Conservation (phyloP, 2,888 invertebrate species). For the Agonopterix arenella region DNA sequence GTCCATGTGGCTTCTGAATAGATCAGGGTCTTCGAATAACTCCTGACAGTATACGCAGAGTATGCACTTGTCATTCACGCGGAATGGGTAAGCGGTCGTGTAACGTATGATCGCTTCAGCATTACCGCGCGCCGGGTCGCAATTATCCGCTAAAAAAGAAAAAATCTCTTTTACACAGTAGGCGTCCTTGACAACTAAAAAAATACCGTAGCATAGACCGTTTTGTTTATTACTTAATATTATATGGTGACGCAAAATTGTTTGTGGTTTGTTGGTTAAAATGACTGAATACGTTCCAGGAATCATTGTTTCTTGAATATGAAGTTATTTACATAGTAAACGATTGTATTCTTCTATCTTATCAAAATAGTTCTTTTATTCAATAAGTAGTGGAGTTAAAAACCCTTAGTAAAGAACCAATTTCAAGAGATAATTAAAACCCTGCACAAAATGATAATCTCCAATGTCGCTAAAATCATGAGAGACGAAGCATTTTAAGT, state of each 20-base stretch:
- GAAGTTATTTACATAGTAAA: too few species aligned
- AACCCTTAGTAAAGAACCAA: too few species aligned
- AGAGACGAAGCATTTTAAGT: too few species aligned
- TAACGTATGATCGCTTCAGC: conserved; percentile 52
- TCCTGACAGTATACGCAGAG: conserved; percentile 67
- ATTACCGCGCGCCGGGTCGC: conserved; percentile 57
- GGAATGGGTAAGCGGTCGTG: conserved; percentile 65
- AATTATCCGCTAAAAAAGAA: conserved; percentile 63
- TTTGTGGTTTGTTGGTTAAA: background rate
- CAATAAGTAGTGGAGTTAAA: too few species aligned
- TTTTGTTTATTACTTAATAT: background rate
- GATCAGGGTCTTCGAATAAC: conserved; percentile 48
- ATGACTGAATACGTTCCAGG: too few species aligned
- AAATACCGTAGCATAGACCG: background rate
- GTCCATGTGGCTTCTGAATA: conserved; percentile 52
- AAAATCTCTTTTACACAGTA: conserved; percentile 9
- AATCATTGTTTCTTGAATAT: too few species aligned
- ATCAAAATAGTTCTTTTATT: too few species aligned
- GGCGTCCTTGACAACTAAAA: conserved; percentile 1
- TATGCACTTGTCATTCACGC: conserved; percentile 61
- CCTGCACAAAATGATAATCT: too few species aligned
- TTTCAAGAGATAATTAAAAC: too few species aligned
- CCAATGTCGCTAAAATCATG: too few species aligned
- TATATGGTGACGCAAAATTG: background rate
- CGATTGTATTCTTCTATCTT: too few species aligned